A percentile compares a stretch with the other conserved stretches of the same genome.
Conservation (phyloP, 2,797 vertebrate genomes). For the Psittacula derbiana region DNA sequence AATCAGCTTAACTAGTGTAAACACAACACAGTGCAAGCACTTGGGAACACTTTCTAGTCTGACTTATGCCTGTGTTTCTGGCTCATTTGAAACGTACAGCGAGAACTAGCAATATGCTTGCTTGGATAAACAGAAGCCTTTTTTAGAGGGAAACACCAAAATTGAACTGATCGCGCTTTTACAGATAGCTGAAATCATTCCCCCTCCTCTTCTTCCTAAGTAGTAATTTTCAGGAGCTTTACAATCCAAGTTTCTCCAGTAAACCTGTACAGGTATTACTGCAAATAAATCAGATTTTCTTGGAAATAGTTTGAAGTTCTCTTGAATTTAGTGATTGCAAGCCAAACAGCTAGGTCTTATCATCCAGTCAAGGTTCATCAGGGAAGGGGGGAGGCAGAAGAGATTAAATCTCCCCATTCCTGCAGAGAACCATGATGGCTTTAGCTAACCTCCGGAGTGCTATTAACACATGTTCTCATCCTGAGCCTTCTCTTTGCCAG, state of each 20-base stretch:
- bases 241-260: not conserved
- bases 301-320: slow-evolving; percentile 4
- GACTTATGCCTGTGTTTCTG: not conserved
- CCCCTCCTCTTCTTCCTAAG: not conserved
- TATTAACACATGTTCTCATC: not conserved
- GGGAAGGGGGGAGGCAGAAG: not conserved
- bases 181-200: not conserved
- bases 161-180: not conserved
- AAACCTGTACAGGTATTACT: not conserved
- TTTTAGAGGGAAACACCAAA: not conserved
- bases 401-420: not conserved
- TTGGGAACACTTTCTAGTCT: not conserved
- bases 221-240: not conserved
- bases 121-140: not conserved
- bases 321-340: slow-evolving; percentile 30
- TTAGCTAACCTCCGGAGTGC: slow-evolving; percentile 9
- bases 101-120: not conserved
- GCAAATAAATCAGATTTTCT: slow-evolving; percentile 29
- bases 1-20: not conserved
- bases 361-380: not conserved
- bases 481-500: slow-evolving; percentile 4
- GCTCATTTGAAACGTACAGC: not conserved
- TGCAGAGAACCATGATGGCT: slow-evolving; percentile 8
- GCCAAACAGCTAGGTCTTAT: slow-evolving; percentile 43
- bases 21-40: not conserved